A percentile compares a stretch with the other conserved stretches of the same genome.
Conservation (phyloP, 2,797 vertebrate genomes). For the Poeciliopsis gracilis region DNA sequence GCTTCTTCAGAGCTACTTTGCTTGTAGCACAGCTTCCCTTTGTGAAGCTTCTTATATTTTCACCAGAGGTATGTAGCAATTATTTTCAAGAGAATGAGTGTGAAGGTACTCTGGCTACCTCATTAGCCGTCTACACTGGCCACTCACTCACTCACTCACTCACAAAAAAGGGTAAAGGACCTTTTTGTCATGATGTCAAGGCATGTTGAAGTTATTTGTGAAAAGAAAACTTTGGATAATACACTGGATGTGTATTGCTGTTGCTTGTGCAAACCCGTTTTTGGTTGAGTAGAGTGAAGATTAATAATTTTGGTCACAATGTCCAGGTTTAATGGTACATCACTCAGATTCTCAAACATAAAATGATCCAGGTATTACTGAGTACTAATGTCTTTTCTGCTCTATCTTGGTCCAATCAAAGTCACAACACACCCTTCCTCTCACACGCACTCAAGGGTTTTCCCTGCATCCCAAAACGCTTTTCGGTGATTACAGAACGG, state of each 20-base stretch:
- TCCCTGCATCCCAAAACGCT: constrained; percentile 36
- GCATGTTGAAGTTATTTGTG: constrained; percentile 32
- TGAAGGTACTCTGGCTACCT: constrained; percentile 65
- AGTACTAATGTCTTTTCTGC: constrained; percentile 24
- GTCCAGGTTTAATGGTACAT: constrained; percentile 24
- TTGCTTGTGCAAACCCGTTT: constrained; percentile 36
- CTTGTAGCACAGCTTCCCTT: constrained; percentile 62
- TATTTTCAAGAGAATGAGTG: constrained; percentile 27
- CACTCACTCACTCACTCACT: constrained; percentile 22
- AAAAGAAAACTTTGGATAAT: constrained; percentile 37
- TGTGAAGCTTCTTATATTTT: constrained; percentile 49
- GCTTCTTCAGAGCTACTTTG: constrained; percentile 59
- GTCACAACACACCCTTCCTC: constrained; percentile 20
- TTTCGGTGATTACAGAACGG: constrained; percentile 54
- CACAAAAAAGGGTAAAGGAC: constrained; percentile 29
- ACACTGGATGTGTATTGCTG: constrained; percentile 38
- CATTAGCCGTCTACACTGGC: constrained; percentile 50
- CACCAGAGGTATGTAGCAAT: constrained; percentile 69
- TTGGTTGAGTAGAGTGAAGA: constrained; percentile 10
- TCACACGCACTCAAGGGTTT: constrained; percentile 13
- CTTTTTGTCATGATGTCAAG: constrained; percentile 50
- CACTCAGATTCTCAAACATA: constrained; percentile 21
- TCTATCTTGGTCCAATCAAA: constrained; percentile 48
- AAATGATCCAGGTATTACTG: constrained; percentile 60
- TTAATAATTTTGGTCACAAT: background rate